A percentile compares a stretch with the other conserved stretches of the same genome.
Conservation (phyloP, 2,113 vertebrate genomes). For the Podarcis raffonei region DNA sequence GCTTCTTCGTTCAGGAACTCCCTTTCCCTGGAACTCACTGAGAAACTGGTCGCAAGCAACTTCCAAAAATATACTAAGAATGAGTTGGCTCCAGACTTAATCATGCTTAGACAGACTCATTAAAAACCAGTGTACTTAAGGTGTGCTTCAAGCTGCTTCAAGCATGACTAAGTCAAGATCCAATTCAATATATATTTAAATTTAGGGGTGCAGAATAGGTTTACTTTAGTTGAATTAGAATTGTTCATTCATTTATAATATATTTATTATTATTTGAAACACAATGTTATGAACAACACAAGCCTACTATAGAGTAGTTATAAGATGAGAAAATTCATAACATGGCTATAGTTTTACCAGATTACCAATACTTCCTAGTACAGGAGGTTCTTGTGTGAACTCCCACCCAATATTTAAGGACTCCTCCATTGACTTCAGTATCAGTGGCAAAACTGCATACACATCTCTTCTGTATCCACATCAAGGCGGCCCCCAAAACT, state of each 20-base stretch:
- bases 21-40: not conserved
- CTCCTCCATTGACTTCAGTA: not conserved
- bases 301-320: not conserved
- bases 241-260: not conserved
- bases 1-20: not conserved
- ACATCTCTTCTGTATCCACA: not conserved
- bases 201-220: not conserved
- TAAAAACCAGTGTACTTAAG: no score
- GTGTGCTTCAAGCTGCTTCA: no score
- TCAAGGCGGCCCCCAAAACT: not conserved
- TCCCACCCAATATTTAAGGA: not conserved
- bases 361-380: not conserved
- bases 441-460: not conserved
- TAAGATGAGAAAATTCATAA: not conserved
- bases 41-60: not conserved
- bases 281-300: not conserved
- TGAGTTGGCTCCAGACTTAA: not conserved
- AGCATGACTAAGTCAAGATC: no score
- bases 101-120: not conserved
- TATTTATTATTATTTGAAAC: no score
- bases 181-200: not conserved
- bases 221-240: not conserved
- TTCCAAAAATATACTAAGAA: not conserved
- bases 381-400: not conserved
- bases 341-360: not conserved